phyloP scores from a whole-genome alignment of 2,797 vertebrate genomes.

The Brotula barbata region DNA sequence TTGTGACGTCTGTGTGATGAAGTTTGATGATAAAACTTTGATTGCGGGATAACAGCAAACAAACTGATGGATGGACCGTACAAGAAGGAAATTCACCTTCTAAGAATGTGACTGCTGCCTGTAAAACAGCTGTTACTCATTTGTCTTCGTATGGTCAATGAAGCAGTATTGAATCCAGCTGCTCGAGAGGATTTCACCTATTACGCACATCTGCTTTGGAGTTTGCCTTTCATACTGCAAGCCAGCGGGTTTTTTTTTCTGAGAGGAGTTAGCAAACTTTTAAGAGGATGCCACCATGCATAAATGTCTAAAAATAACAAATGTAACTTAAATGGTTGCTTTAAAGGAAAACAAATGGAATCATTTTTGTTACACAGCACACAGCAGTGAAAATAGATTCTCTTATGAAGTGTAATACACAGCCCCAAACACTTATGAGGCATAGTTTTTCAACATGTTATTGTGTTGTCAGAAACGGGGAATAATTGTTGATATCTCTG shows the following conservation, averaged over 20 bases:
- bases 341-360: slow-evolving; percentile 23
- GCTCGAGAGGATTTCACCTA: slow-evolving; percentile 75
- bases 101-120: slow-evolving; percentile 71
- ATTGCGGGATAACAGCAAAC: slow-evolving; percentile 47
- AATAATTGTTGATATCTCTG: slow-evolving; percentile 55
- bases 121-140: slow-evolving; percentile 87
- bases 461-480: slow-evolving; percentile 58
- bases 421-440: slow-evolving; percentile 24
- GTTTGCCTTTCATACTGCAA: slow-evolving; percentile 27
- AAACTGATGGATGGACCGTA: slow-evolving; percentile 31
- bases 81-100: slow-evolving; percentile 55
- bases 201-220: slow-evolving; percentile 78
- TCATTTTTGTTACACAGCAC: background rate
- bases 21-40: no score
- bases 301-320: slow-evolving; percentile 8
- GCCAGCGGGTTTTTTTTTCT: slow-evolving; percentile 30
- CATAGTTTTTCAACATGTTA: slow-evolving; percentile 43
- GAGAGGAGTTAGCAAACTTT: slow-evolving; percentile 31
- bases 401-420: slow-evolving; percentile 26
- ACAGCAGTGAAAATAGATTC: slow-evolving; percentile 29
- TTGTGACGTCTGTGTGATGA: no score
- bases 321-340: slow-evolving; percentile 2
- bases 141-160: slow-evolving; percentile 83
- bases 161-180: slow-evolving; percentile 80
- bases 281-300: slow-evolving; percentile 1